Conservation (phyloP, 2,888 invertebrate genomes). For the Parnassius mnemosyne region DNA sequence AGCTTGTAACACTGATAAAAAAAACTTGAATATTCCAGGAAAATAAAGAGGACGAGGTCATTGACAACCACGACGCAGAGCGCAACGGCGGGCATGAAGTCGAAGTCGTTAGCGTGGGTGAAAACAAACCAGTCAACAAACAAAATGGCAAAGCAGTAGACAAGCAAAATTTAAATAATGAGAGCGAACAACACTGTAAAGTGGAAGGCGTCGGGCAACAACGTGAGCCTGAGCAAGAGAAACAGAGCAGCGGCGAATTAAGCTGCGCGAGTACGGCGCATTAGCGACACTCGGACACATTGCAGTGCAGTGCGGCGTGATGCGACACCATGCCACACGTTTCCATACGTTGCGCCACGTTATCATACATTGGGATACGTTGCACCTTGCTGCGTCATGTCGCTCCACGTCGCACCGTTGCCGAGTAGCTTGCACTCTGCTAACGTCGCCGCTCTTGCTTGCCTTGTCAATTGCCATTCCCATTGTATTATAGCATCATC, state of each 20-base stretch:
- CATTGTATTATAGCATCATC: too few species aligned
- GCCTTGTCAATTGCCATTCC: too few species aligned
- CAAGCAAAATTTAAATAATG: neutral
- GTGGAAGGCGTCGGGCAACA: neutral
- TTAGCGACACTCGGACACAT: neutral
- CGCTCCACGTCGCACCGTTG: neutral
- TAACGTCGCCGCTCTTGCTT: neutral
- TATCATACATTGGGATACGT: neutral
- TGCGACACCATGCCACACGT: neutral
- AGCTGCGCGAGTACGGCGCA: neutral
- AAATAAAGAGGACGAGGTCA: neutral
- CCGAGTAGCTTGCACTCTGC: neutral
- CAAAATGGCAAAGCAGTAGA: neutral
- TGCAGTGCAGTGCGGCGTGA: neutral
- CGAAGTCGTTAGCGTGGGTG: neutral
- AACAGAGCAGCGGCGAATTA: neutral
- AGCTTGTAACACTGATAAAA: too few species aligned
- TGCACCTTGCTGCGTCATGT: too few species aligned
- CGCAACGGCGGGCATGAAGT: slow-evolving; percentile 3
- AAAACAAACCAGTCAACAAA: neutral
- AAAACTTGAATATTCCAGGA: neutral
- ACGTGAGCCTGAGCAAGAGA: neutral
- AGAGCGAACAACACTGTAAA: neutral
- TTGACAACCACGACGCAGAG: neutral
- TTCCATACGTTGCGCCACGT: neutral